Evolutionary conservation across 2,113 vertebrate genomes (phyloP), one percentile per base, ranked within the genome.

Genomic region (Cariama cristata): DNA sequence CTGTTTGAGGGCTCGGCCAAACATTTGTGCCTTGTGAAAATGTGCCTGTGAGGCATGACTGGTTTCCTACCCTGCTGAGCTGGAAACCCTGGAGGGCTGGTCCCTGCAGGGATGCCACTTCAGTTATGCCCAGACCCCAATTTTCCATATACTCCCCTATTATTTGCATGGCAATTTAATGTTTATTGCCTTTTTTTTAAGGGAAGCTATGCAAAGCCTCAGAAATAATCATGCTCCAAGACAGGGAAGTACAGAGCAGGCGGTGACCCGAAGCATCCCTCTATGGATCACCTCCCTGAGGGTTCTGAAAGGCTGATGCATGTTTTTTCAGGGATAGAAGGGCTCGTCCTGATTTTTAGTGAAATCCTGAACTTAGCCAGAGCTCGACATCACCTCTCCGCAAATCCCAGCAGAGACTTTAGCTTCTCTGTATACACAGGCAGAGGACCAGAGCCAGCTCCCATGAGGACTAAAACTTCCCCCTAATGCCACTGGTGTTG

Each of bases 261-360:
- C 0, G 0, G 7, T 38, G 35, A 6, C 12, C 11, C 0, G 0
- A 23, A 64, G 5, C 33, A 27, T 32, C 14, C 11, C 12, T 53
- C 47, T 0, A 0, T 1, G 5, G 18, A 4, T 12, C 1, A 0
- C 6, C 8, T 35, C 14, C 53, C 42, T 11, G 4, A 9, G 8
- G 10, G 18, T 40, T n/a, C 18, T 4, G 3, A n/a, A n/a, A n/a
- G n/a, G n/a, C n/a, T 14, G 18, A 12, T 62, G 17, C 47, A 30
- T 7, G 2, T 30, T 44, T 60, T 53, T 17, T 11, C 16, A 17
- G 59, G 45, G 8, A 9, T 14, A 27, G 16, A 63, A 38, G 35
- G 4, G 16, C 23, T 27, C 8, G 1, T 55, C 58, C 28, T n/a
- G n/a, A n/a, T n/a, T n/a, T n/a, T n/a, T n/a, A n/a, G n/a, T n/a